Conservation (phyloP, 2,797 vertebrate genomes). For the Notolepis coatsorum region DNA sequence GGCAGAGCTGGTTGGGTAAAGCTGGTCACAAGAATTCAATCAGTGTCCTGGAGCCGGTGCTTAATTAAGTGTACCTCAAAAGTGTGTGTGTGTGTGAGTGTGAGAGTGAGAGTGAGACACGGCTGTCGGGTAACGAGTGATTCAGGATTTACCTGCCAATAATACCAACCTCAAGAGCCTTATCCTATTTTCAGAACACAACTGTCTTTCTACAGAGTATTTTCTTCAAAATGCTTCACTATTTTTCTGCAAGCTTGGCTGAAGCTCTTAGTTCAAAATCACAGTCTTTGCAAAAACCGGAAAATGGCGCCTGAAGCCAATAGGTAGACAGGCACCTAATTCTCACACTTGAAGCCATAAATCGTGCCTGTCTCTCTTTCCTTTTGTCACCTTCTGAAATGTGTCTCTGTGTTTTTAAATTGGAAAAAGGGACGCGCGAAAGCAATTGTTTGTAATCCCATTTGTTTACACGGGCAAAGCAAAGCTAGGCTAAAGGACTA, state of each 20-base stretch:
- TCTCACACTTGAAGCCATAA: constrained; percentile 58
- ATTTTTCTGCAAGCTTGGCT: constrained; percentile 14
- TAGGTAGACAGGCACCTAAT: constrained; percentile 2
- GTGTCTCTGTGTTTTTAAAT: constrained; percentile 14
- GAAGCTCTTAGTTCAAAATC: background rate
- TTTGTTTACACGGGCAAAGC: constrained; percentile 46
- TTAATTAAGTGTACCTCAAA: constrained; percentile 40
- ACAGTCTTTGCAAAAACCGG: constrained; percentile 36
- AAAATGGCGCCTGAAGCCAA: constrained; percentile 30
- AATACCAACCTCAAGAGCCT: constrained; percentile 69
- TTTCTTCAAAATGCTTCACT: constrained; percentile 30
- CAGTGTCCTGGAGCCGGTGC: constrained; percentile 27
- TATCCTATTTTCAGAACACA: constrained; percentile 57
- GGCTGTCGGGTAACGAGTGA: constrained; percentile 25
- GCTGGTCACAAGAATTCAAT: constrained; percentile 30
- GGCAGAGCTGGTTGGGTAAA: constrained; percentile 42
- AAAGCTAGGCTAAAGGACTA: constrained; percentile 16
- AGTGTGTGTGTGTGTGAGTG: too few relatives aligned
- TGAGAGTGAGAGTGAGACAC: constrained; percentile 10
- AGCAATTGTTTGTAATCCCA: constrained; percentile 18
- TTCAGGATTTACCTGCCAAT: constrained; percentile 54
- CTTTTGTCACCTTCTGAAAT: constrained; percentile 49
- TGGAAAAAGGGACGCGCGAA: constrained; percentile 2
- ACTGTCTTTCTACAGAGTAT: constrained; percentile 47
- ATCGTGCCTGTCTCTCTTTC: constrained; percentile 33